phyloP scores from a whole-genome alignment of 2,888 invertebrate species.

The Cosmopolites sordidus region DNA sequence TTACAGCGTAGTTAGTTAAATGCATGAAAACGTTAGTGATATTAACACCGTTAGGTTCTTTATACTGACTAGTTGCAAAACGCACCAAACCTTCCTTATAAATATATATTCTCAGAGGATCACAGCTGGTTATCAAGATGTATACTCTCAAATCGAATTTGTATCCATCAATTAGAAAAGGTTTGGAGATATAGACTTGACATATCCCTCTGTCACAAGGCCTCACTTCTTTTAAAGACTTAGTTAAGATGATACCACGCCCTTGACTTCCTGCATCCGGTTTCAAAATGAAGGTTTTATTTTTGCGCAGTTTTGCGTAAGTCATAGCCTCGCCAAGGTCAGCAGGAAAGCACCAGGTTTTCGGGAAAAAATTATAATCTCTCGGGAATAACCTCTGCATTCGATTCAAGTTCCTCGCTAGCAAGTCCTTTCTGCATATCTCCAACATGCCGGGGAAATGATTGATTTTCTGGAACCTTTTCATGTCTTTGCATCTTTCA shows the following conservation, averaged over 20 bases:
- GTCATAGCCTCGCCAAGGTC: slow-evolving; percentile 73
- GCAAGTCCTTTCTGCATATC: slow-evolving; percentile 71
- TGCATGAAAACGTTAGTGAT: slow-evolving; percentile 90
- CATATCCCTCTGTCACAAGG: slow-evolving; percentile 81
- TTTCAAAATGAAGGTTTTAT: slow-evolving; percentile 82
- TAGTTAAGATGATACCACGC: slow-evolving; percentile 81
- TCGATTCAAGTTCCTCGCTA: slow-evolving; percentile 84
- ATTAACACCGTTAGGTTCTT: slow-evolving; percentile 76
- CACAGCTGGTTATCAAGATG: slow-evolving; percentile 83
- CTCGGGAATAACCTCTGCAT: slow-evolving; percentile 85
- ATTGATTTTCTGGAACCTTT: slow-evolving; percentile 86
- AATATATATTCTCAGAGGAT: slow-evolving; percentile 83
- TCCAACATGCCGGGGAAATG: slow-evolving; percentile 70
- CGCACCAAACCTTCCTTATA: slow-evolving; percentile 88
- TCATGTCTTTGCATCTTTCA: slow-evolving; percentile 87
- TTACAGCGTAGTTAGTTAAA: slow-evolving; percentile 89
- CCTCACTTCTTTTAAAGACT: slow-evolving; percentile 74
- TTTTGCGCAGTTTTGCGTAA: slow-evolving; percentile 65
- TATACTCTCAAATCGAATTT: slow-evolving; percentile 91
- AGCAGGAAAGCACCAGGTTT: slow-evolving; percentile 90
- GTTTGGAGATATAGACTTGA: slow-evolving; percentile 71
- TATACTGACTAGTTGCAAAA: slow-evolving; percentile 85
- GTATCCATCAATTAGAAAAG: slow-evolving; percentile 84
- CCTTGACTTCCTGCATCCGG: slow-evolving; percentile 91
- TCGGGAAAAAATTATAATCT: slow-evolving; percentile 89